Evolutionary conservation across 2,113 vertebrate species (phyloP).

Genomic region (Thymallus thymallus): DNA sequence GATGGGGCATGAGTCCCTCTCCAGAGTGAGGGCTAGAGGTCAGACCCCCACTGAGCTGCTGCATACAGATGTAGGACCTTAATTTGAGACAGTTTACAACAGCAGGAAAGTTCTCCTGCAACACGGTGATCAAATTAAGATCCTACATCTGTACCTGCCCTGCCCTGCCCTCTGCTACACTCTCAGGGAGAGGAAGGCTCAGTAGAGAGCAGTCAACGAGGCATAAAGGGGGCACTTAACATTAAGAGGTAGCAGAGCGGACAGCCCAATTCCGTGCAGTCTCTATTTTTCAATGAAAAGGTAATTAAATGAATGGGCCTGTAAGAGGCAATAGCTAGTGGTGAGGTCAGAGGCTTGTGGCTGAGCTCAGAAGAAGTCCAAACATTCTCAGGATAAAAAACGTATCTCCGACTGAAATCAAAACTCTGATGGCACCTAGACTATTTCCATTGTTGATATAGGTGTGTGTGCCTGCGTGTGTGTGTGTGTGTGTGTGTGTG

Average conservation of each 20-base stretch:
- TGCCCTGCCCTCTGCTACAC: constrained; percentile 42
- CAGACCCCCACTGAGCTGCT: constrained; percentile 66
- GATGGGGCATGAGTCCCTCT: constrained; percentile 65
- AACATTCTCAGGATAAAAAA: constrained; percentile 48
- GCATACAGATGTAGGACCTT: too few species aligned
- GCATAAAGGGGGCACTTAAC: constrained; percentile 55
- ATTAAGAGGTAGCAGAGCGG: constrained; percentile 60
- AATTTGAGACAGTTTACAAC: too few species aligned
- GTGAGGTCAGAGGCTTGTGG: constrained; percentile 38
- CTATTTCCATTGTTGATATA: constrained; percentile 55
- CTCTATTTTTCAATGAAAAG: constrained; percentile 55
- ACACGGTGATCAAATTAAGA: too few species aligned
- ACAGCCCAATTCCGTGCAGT: constrained; percentile 58
- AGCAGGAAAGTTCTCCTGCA: too few species aligned
- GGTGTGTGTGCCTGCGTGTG: constrained; percentile 17
- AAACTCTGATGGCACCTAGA: constrained; percentile 53
- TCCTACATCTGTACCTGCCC: constrained; percentile 73
- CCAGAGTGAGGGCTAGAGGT: constrained; percentile 81
- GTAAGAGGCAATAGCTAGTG: constrained; percentile 45
- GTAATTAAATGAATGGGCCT: constrained; percentile 60
- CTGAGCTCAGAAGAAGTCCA: constrained; percentile 24
- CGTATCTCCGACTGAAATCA: constrained; percentile 52
- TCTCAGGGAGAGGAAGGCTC: constrained; percentile 30
- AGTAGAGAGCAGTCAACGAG: constrained; percentile 55
- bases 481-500: constrained; percentile 5